A percentile compares a stretch with the other conserved stretches of the same genome.
Evolutionary conservation across 1,140 invertebrate genomes (phyloP).

Genomic region (Aphelinus atriplicis): DNA sequence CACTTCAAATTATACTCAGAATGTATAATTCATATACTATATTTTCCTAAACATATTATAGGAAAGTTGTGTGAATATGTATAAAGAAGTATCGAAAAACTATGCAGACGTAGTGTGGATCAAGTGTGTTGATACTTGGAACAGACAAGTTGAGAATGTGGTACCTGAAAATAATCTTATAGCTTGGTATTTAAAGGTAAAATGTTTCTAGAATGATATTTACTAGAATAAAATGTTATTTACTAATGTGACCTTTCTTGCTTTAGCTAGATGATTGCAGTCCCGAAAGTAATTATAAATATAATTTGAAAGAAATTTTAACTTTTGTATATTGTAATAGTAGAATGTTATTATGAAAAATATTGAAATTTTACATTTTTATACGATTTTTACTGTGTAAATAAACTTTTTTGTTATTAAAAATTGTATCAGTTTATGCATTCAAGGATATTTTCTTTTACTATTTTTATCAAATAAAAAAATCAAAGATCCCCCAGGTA

Average conservation of each 20-base stretch:
- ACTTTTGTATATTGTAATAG: too few relatives aligned
- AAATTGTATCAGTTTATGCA: too few relatives aligned
- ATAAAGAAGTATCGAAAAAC: constrained; percentile 54
- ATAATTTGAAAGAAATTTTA: constrained; percentile 35
- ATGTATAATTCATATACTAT: neutral
- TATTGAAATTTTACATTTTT: too few relatives aligned
- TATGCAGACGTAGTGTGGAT: constrained; percentile 60
- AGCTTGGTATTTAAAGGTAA: constrained; percentile 44
- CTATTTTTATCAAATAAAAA: too few relatives aligned
- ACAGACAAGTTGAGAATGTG: constrained; percentile 39
- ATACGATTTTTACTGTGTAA: too few relatives aligned
- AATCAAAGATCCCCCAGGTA: too few relatives aligned
- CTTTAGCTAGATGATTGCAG: constrained; percentile 39
- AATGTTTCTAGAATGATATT: neutral
- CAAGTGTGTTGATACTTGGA: constrained; percentile 59
- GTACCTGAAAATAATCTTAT: constrained; percentile 39
- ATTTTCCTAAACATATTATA: constrained; percentile 39
- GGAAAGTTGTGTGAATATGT: constrained; percentile 56
- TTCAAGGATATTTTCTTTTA: too few relatives aligned
- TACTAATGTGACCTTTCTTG: neutral
- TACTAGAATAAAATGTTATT: neutral
- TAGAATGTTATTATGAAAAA: too few relatives aligned
- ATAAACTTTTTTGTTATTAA: too few relatives aligned
- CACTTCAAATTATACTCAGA: neutral
- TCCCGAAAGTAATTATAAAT: constrained; percentile 41